Evolutionary conservation across 1,140 invertebrate genomes (phyloP).

Genomic region (Drosophila grimshawi): DNA sequence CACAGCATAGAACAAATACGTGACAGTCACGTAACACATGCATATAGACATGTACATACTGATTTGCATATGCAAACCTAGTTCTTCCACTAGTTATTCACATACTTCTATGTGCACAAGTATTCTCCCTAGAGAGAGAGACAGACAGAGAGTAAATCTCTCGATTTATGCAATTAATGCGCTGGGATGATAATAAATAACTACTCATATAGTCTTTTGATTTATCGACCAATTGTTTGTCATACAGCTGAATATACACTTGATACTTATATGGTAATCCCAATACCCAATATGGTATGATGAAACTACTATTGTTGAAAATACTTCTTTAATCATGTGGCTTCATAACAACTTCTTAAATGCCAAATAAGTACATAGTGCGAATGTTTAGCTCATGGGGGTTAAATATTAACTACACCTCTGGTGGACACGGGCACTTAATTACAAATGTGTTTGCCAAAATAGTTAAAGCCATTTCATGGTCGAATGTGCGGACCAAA

Average conservation of each 20-base stretch:
- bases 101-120: neutral
- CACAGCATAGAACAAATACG: neutral
- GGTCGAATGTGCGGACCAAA: constrained; percentile 65
- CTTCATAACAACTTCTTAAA: constrained; percentile 19
- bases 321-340: constrained; percentile 20
- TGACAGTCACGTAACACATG: neutral
- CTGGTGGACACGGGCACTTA: constrained; percentile 61
- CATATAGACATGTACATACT: neutral
- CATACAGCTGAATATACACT: too few relatives aligned
- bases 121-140: neutral
- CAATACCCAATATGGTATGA: too few relatives aligned
- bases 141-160: too few relatives aligned
- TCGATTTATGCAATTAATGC: too few relatives aligned
- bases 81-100: constrained; percentile 12
- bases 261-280: too few relatives aligned
- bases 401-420: constrained; percentile 64
- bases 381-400: constrained; percentile 62
- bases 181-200: too few relatives aligned
- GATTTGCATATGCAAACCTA: constrained; percentile 24
- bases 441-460: constrained; percentile 62
- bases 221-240: too few relatives aligned
- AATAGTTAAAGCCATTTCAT: constrained; percentile 41
- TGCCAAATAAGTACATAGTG: constrained; percentile 36
- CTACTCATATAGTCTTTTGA: too few relatives aligned
- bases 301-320: too few relatives aligned